Percentiles rank a stretch among this genome's conserved stretches.
phyloP scores from a whole-genome alignment of 2,888 invertebrate species.

The Tryphoninae sp. region DNA sequence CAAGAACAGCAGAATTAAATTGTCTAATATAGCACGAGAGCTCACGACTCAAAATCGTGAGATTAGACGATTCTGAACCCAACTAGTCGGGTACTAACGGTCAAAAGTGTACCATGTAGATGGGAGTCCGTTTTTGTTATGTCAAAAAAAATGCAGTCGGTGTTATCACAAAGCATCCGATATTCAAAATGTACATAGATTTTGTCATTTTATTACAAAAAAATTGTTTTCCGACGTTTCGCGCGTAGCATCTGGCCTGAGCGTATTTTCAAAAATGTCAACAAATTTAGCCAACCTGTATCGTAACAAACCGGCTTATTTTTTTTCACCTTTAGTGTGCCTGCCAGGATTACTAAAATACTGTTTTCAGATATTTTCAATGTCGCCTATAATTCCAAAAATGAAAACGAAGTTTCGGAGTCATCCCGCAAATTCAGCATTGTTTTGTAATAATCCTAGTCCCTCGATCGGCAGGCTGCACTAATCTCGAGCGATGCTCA shows the following conservation, averaged over 20 bases:
- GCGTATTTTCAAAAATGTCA: conserved; percentile 8
- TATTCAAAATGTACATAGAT: neutral
- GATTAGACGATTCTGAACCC: neutral
- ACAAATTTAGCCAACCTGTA: neutral
- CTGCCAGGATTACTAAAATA: conserved; percentile 5
- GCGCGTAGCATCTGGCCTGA: conserved; percentile 11
- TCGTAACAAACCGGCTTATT: neutral
- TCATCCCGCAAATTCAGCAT: neutral
- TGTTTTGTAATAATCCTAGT: neutral
- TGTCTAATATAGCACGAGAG: neutral
- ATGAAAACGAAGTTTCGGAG: neutral
- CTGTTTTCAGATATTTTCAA: neutral
- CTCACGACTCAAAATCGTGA: conserved; percentile 1
- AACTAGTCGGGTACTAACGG: neutral
- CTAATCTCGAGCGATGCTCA: neutral
- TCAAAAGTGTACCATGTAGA: neutral
- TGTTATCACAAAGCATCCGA: neutral
- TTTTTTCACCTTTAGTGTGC: neutral
- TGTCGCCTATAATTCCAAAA: neutral
- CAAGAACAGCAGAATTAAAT: too few relatives aligned
- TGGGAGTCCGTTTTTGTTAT: conserved; percentile 5
- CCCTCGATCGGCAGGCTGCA: neutral
- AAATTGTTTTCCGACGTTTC: conserved; percentile 10
- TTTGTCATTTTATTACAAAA: conserved; percentile 1
- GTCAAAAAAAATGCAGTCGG: conserved; percentile 1